Evolutionary conservation across 2,797 vertebrate species (phyloP).

Genomic region (Lates japonicus): DNA sequence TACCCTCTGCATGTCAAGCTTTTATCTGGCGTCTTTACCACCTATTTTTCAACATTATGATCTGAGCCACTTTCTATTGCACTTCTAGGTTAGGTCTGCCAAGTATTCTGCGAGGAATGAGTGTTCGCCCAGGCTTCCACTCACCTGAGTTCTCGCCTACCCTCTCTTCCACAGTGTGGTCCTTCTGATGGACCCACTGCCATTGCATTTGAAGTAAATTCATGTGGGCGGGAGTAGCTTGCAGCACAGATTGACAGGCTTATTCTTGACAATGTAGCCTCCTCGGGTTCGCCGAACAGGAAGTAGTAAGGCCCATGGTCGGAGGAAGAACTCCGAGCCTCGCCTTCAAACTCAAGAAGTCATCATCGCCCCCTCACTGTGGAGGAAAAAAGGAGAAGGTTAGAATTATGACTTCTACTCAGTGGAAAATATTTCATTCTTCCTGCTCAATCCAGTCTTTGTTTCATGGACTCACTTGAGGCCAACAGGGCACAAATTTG

Average conservation of each 20-base stretch:
- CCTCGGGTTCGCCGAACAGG: conserved; percentile 94
- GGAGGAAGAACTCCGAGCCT: conserved; percentile 94
- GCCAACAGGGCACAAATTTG: conserved; percentile 5
- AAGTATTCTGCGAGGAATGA: neutral
- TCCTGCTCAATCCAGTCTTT: conserved; percentile 17
- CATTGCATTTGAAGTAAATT: conserved; percentile 98
- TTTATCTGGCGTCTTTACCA: neutral
- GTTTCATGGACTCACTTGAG: conserved; percentile 25
- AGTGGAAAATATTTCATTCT: neutral
- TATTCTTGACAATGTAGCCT: conserved; percentile 98
- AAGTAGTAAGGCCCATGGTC: conserved; percentile 96
- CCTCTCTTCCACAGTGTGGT: conserved; percentile 93
- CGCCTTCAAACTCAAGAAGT: conserved; percentile 92
- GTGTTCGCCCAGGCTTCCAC: conserved; percentile 49
- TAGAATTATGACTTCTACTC: neutral
- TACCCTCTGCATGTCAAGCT: neutral
- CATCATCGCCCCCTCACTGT: conserved; percentile 88
- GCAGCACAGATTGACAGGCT: conserved; percentile 95
- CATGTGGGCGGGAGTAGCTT: conserved; percentile 96
- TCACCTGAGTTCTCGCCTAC: conserved; percentile 95
- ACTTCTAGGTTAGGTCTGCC: conserved; percentile 1
- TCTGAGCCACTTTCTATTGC: neutral
- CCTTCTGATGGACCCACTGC: conserved; percentile 97
- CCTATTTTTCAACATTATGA: neutral
- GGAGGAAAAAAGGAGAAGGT: conserved; percentile 7